Percentiles rank a stretch among this genome's conserved stretches.
These are phyloP conservation scores for Nomada ferruginata DNA, from an alignment of 2,888 invertebrate genomes.

Conservation along the genomic window DNA sequence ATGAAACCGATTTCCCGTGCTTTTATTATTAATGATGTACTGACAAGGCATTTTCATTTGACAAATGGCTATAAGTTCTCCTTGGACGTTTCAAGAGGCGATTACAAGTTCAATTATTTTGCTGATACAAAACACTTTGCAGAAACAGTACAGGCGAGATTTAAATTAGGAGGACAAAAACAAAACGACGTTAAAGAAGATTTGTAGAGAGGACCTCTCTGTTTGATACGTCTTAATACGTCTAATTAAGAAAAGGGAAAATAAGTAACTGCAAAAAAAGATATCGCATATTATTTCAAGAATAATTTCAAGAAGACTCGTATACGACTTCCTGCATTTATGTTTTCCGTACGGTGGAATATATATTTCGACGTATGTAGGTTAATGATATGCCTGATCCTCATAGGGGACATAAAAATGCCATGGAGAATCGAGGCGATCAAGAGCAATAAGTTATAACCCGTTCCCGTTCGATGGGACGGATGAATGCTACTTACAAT, in stretches of 20 bases:
- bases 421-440: constrained; percentile 47
- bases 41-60: background rate
- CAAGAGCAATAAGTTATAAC: constrained; percentile 38
- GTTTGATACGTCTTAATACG: background rate
- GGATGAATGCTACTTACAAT: constrained; percentile 12
- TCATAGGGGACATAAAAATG: constrained; percentile 13
- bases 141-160: constrained; percentile 14
- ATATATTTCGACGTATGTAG: constrained; percentile 30
- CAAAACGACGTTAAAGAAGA: background rate
- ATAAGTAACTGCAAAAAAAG: background rate
- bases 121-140: constrained; percentile 25
- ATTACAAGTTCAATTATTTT: constrained; percentile 18
- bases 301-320: too few relatives aligned
- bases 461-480: constrained; percentile 18
- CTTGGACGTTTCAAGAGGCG: background rate
- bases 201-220: constrained; percentile 5
- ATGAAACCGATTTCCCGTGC: background rate
- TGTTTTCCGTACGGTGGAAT: constrained; percentile 26
- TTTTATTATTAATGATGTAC: background rate
- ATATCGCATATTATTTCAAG: background rate
- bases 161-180: constrained; percentile 26
- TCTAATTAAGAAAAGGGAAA: background rate
- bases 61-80: constrained; percentile 2
- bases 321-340: background rate
- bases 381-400: constrained; percentile 28